These are phyloP conservation scores for Drosophila micromelanica DNA, from an alignment of 1,140 invertebrate species.

Conservation along the genomic window DNA sequence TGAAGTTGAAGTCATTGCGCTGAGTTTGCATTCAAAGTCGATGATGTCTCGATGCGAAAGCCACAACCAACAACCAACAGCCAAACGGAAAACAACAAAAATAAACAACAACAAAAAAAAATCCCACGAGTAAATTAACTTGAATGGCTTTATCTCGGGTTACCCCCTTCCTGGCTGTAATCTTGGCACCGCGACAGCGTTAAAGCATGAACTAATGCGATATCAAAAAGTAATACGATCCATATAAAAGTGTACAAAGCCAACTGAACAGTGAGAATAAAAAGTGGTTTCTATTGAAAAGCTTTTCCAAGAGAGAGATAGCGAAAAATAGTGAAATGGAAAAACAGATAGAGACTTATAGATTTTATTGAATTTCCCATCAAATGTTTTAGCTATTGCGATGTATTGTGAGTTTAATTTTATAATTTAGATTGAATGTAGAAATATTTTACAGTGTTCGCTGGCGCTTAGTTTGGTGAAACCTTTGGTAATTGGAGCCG, in stretches of 20 bases:
- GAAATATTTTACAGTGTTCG: not conserved
- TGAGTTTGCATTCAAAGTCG: constrained; percentile 64
- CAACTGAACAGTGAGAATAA: not conserved
- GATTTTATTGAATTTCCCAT: no score
- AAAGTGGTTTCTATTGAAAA: not conserved
- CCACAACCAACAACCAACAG: constrained; percentile 7
- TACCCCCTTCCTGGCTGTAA: constrained; percentile 43
- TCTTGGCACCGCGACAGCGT: constrained; percentile 44
- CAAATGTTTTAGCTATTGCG: no score
- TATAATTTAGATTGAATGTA: no score
- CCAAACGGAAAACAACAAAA: constrained; percentile 11
- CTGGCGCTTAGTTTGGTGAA: constrained; percentile 49
- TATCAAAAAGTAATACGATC: constrained; percentile 7
- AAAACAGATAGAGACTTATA: no score
- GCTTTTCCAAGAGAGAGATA: no score
- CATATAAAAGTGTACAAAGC: not conserved
- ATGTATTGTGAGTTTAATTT: no score
- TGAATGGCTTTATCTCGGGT: constrained; percentile 60
- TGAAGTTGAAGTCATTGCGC: constrained; percentile 65
- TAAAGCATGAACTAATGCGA: constrained; percentile 25
- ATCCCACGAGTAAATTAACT: constrained; percentile 77
- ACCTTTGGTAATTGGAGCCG: constrained; percentile 49
- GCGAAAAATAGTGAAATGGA: no score
- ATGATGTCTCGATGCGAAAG: constrained; percentile 39
- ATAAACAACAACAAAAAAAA: constrained; percentile 36